Evolutionary conservation across 2,797 vertebrate species (phyloP), one percentile per base, ranked within the genome.

Genomic region (Hyperoplus immaculatus): DNA sequence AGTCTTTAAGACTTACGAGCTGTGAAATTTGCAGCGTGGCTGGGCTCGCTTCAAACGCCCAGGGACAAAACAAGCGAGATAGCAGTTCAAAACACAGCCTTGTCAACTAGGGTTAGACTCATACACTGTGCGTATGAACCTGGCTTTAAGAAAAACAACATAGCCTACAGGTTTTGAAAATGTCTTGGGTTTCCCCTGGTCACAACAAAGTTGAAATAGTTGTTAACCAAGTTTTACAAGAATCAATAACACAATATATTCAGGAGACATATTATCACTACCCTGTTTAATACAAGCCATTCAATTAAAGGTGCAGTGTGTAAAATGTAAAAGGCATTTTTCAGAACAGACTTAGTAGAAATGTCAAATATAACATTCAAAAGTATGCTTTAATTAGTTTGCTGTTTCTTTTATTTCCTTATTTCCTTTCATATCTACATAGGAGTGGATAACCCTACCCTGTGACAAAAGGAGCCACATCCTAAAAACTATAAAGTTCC

Each of bases 11-110:
- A 78, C 50, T 50, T 67, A 61, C 16, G 56, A 68, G 46, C 51
- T 65, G 65, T 59, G 56, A 64, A 68, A 64, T 73, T 70, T 59
- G 15, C 8, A 59, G 9, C 1, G 8, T 21, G 18, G 43, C 54
- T 38, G 50, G 50, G 51, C 56, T 69, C 0, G 21, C 63, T 76
- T 73, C 46, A 73, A 57, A 80, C 3, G 77, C 66, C 71, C 46
- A 47, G 42, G 64, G 63, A 75, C 67, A 65, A 65, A 72, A 58
- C n/a, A 46, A 57, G 38, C 12, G 5, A 8, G 47, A n/a, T 45
- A 68, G 62, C 50, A 13, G 41, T 43, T 64, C 47, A 38, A 42
- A 60, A 64, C 59, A 41, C 45, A 58, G 68, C 68, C 68, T 42
- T 14, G 63, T 8, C 58, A 21, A 8, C 21, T 2, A 39, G 36